A percentile compares a stretch with the other conserved stretches of the same genome.
phyloP scores from a whole-genome alignment of 1,140 invertebrate genomes.

The Oryzaephilus surinamensis region DNA sequence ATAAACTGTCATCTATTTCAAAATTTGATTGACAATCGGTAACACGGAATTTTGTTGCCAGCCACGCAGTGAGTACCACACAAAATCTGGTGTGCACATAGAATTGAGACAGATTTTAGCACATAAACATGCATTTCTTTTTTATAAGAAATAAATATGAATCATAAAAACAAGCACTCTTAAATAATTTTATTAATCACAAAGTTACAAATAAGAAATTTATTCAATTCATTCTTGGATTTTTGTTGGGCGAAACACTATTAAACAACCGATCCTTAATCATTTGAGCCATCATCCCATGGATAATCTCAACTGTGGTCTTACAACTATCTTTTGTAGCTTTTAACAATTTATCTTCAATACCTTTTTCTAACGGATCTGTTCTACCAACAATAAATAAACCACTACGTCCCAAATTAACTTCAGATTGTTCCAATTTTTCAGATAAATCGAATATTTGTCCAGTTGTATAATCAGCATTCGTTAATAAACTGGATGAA shows the following conservation, averaged over 20 bases:
- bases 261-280: conserved; percentile 95
- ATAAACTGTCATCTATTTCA: no score
- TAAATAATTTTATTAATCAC: no score
- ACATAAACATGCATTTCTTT: no score
- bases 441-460: conserved; percentile 95
- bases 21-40: no score
- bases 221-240: no score
- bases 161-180: no score
- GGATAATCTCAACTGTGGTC: conserved; percentile 94
- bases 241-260: conserved; percentile 43
- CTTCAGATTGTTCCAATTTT: conserved; percentile 91
- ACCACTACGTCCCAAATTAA: conserved; percentile 59
- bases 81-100: no score
- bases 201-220: no score
- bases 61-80: no score
- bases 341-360: conserved; percentile 92
- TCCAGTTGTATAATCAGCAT: conserved; percentile 93
- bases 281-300: conserved; percentile 95
- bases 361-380: conserved; percentile 82
- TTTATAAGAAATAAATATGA: no score
- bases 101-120: no score
- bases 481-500: conserved; percentile 91
- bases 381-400: conserved; percentile 56
- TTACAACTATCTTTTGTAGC: conserved; percentile 95
- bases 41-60: no score